phyloP scores from a whole-genome alignment of 2,797 vertebrate genomes.

The Stomatorhinus walkeri region DNA sequence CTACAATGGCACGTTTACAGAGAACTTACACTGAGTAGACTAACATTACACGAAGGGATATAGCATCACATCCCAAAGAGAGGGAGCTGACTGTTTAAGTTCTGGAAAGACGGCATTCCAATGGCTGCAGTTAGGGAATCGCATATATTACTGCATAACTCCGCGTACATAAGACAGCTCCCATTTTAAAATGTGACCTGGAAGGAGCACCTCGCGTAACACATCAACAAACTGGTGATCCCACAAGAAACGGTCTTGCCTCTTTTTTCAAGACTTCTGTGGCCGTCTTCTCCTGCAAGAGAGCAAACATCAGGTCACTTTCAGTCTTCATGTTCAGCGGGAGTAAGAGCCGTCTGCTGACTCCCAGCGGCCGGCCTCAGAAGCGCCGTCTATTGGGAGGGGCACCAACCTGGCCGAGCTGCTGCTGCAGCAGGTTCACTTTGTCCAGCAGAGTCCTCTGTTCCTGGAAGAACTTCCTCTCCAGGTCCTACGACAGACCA shows the following conservation, averaged over 20 bases:
- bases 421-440: constrained; percentile 76
- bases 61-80: neutral
- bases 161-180: neutral
- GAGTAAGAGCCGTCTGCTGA: neutral
- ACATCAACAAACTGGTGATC: neutral
- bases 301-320: neutral
- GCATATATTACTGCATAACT: neutral
- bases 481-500: constrained; percentile 67
- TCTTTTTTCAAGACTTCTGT: constrained; percentile 59
- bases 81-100: neutral
- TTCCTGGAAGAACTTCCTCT: constrained; percentile 78
- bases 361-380: neutral
- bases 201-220: neutral
- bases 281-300: constrained; percentile 54
- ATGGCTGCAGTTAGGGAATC: neutral
- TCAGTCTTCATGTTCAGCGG: neutral
- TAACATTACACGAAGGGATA: neutral
- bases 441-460: constrained; percentile 77
- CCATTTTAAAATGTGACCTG: neutral
- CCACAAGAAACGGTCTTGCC: constrained; percentile 42
- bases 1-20: neutral
- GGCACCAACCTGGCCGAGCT: constrained; percentile 77
- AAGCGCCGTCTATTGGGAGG: neutral
- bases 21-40: neutral
- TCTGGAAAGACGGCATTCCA: neutral